Evolutionary conservation across 2,888 invertebrate species (phyloP).

Genomic region (Listrodromus nycthemerus): DNA sequence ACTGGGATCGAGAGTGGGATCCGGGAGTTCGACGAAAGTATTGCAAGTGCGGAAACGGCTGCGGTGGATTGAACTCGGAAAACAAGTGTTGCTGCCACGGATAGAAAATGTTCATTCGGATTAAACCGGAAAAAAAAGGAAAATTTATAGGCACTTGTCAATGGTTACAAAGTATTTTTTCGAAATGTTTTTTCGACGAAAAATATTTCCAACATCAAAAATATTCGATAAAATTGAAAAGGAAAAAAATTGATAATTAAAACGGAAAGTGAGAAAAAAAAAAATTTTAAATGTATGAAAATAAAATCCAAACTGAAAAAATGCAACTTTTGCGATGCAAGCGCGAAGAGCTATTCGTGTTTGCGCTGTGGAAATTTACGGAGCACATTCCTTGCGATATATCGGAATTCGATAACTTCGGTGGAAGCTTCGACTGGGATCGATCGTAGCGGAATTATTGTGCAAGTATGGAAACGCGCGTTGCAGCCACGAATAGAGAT

Average conservation of each 20-base stretch:
- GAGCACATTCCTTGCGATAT: conserved; percentile 17
- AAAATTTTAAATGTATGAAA: neutral
- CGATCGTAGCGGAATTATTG: conserved; percentile 44
- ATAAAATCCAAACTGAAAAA: conserved; percentile 11
- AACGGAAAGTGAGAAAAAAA: conserved; percentile 7
- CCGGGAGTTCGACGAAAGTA: conserved; percentile 23
- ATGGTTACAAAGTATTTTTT: neutral
- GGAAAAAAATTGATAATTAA: conserved; percentile 6
- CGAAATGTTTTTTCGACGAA: conserved; percentile 1
- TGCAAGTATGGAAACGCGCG: conserved; percentile 65
- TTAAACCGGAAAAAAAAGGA: neutral
- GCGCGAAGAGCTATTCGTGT: conserved; percentile 22
- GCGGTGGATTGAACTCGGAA: conserved; percentile 25
- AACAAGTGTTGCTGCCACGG: conserved; percentile 62
- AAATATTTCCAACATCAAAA: neutral
- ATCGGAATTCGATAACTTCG: conserved; percentile 45
- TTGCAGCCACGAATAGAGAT: conserved; percentile 49
- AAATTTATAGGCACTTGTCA: conserved; percentile 25
- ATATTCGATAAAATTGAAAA: too few relatives aligned
- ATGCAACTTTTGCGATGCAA: neutral
- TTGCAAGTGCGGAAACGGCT: conserved; percentile 64
- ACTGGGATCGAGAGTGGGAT: conserved; percentile 30
- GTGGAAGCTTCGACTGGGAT: conserved; percentile 27
- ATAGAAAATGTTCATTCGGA: conserved; percentile 36
- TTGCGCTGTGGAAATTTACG: conserved; percentile 8